A percentile compares a stretch with the other conserved stretches of the same genome.
These are phyloP conservation scores for Antitype chi DNA, from an alignment of 2,888 invertebrate species.

Conservation along the genomic window DNA sequence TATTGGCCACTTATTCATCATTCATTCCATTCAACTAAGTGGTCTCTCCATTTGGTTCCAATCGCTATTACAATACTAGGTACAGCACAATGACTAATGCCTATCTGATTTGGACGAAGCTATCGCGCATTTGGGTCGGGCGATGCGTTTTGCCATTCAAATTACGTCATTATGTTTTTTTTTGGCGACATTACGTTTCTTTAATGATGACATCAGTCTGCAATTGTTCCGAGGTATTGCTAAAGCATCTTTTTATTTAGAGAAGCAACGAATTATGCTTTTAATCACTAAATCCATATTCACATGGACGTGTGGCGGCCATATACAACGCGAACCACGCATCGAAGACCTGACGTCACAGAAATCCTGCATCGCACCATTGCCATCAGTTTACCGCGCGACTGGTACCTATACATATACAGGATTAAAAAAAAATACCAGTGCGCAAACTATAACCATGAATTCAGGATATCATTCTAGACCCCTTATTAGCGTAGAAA, in stretches of 20 bases:
- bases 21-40: constrained; percentile 22
- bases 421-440: too few species aligned
- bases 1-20: constrained; percentile 6
- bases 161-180: constrained; percentile 33
- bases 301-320: too few species aligned
- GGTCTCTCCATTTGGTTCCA: constrained; percentile 35
- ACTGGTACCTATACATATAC: too few species aligned
- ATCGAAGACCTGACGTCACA: too few species aligned
- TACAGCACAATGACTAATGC: constrained; percentile 44
- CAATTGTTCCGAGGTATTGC: background rate
- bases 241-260: background rate
- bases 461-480: too few species aligned
- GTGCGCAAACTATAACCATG: too few species aligned
- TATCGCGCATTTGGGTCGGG: constrained; percentile 7
- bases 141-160: constrained; percentile 27
- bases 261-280: background rate
- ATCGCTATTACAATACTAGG: constrained; percentile 11
- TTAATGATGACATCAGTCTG: background rate
- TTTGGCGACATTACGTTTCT: constrained; percentile 1
- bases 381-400: too few species aligned
- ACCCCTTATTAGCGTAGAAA: too few species aligned
- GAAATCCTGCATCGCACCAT: too few species aligned
- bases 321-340: too few species aligned
- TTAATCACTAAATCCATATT: background rate
- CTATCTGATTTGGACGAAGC: constrained; percentile 8